A percentile compares a stretch with the other conserved stretches of the same genome.
These are phyloP conservation scores for Hyperopisus bebe DNA, from an alignment of 2,113 vertebrate species.

Conservation along the genomic window DNA sequence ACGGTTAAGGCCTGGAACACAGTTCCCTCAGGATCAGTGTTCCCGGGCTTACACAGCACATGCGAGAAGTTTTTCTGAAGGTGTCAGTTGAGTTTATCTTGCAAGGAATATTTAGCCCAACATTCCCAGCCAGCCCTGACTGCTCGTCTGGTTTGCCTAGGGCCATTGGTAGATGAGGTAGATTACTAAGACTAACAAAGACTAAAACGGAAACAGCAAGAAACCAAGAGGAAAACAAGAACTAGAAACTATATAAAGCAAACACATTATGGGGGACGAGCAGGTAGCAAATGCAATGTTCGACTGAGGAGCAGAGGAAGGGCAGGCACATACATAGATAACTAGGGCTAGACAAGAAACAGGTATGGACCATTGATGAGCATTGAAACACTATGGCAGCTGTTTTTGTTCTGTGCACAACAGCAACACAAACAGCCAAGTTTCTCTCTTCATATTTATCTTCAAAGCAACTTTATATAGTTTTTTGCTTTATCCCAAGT, in stretches of 20 bases:
- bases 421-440: background rate
- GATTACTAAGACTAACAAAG: background rate
- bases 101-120: background rate
- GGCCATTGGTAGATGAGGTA: background rate
- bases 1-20: too few relatives aligned
- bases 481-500: background rate
- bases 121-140: background rate
- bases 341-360: background rate
- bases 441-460: background rate
- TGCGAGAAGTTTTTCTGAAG: background rate
- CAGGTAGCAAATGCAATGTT: background rate
- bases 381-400: background rate
- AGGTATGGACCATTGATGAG: background rate
- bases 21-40: too few relatives aligned
- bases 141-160: background rate
- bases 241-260: background rate
- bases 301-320: background rate
- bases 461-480: background rate
- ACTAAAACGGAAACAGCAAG: background rate
- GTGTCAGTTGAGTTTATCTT: background rate
- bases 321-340: background rate
- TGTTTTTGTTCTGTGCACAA: background rate
- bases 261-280: background rate
- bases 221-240: background rate
- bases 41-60: too few relatives aligned